Conservation (phyloP, 2,113 vertebrate species). For the Miniopterus natalensis region DNA sequence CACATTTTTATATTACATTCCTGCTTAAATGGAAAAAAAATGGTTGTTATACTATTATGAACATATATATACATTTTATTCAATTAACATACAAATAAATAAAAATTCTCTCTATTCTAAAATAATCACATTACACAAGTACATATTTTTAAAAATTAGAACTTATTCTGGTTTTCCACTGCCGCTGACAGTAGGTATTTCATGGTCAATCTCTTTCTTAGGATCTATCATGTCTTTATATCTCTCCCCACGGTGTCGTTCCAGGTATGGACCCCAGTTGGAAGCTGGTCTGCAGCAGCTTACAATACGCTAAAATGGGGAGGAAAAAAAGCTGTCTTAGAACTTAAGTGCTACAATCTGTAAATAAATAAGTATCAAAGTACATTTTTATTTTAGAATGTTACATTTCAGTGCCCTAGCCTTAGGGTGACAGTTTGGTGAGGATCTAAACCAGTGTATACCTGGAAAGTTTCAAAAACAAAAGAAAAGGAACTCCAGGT, state of each 20-base stretch:
- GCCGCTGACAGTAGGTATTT: conserved; percentile 86
- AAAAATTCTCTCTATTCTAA: conserved; percentile 8
- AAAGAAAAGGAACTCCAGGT: neutral
- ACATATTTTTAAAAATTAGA: neutral
- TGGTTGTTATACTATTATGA: neutral
- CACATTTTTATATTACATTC: conserved; percentile 73
- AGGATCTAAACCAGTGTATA: neutral
- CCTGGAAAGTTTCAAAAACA: neutral
- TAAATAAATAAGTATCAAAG: neutral
- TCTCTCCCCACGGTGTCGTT: conserved; percentile 91
- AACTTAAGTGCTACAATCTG: neutral
- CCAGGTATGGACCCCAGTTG: conserved; percentile 95
- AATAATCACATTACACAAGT: neutral
- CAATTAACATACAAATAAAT: conserved; percentile 79
- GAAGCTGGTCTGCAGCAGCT: conserved; percentile 89
- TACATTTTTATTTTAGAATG: conserved; percentile 21
- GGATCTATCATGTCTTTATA: conserved; percentile 86
- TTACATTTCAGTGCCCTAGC: neutral
- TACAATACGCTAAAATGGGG: conserved; percentile 89
- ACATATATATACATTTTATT: conserved; percentile 50
- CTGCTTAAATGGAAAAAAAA: conserved; percentile 54
- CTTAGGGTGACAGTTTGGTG: neutral
- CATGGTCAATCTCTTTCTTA: conserved; percentile 75
- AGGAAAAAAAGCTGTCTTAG: conserved; percentile 24
- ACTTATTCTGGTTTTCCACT: conserved; percentile 74